phyloP scores from a whole-genome alignment of 2,113 vertebrate genomes.

The Campylomormyrus numenius region DNA sequence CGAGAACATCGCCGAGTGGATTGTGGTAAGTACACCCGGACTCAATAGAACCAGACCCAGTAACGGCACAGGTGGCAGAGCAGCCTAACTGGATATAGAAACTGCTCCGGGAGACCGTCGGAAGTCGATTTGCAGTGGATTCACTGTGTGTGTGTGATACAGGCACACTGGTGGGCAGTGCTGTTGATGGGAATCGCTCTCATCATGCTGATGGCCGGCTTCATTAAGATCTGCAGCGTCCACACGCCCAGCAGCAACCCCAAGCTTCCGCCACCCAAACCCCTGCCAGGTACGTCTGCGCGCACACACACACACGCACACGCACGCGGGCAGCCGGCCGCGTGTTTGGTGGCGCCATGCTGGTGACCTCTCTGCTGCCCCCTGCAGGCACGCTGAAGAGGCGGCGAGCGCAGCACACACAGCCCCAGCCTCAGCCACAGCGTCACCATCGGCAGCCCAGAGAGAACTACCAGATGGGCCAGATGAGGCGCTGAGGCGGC shows the following conservation, averaged over 20 bases:
- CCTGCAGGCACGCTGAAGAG: constrained; percentile 91
- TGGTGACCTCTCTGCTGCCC: background rate
- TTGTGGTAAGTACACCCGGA: constrained; percentile 71
- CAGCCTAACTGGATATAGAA: background rate
- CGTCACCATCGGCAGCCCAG: constrained; percentile 80
- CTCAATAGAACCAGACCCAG: background rate
- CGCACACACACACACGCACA: too few relatives aligned
- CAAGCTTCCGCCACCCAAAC: constrained; percentile 96
- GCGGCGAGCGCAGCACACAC: constrained; percentile 80
- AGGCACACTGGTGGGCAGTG: constrained; percentile 98
- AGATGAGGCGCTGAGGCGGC: constrained; percentile 87
- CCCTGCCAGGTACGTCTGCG: constrained; percentile 81
- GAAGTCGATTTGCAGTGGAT: background rate
- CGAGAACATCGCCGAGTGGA: constrained; percentile 98
- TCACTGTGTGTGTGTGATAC: constrained; percentile 20
- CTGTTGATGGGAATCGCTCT: constrained; percentile 94
- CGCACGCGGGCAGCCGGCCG: background rate
- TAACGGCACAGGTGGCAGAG: background rate
- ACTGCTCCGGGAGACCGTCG: background rate
- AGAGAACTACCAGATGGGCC: constrained; percentile 98
- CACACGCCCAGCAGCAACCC: constrained; percentile 98
- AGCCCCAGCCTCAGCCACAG: constrained; percentile 74
- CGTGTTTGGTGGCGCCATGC: background rate
- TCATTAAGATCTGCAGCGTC: constrained; percentile 98
- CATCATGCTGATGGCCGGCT: constrained; percentile 98